Evolutionary conservation across 2,888 invertebrate genomes (phyloP), one percentile per base, ranked within the genome.

Genomic region (Mesoligia furuncula): DNA sequence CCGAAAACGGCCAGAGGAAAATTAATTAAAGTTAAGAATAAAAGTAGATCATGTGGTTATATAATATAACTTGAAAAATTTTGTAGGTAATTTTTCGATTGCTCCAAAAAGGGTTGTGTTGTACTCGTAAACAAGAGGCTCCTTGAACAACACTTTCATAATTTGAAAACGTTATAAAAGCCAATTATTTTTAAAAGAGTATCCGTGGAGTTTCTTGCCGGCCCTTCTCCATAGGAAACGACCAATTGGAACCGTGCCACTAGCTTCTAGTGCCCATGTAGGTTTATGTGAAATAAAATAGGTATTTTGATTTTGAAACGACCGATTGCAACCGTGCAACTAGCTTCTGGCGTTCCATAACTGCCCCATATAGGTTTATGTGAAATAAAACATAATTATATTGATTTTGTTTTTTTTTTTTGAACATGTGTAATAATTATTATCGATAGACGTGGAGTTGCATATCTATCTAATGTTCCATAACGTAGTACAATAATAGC

Each of bases 391-490:
- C 20, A n/a, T n/a, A n/a, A 31, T 5, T 36, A 51, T 51, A 2
- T 9, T 54, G 51, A 54, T 24, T 24, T 9, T 1, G 51, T 24
- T 8, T 51, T 9, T 24, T 8, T 51, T 9, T 45, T 45, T 20
- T 51, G 20, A 8, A 27, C n/a, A 79, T 31, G 20, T 11, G 5
- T 31, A 31, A 48, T 9, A 54, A 68, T 57, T 24, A 51, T 24
- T 61, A 59, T 45, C 54, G 13, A 39, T 54, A 66, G 36, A 48
- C 9, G 69, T 24, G 20, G 17, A 73, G 65, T 57, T 84, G 81
- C 84, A 85, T 75, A 73, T 81, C 78, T 75, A 71, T 85, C 78
- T 75, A 85, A 81, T 75, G 54, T 69, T 75, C 24, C 73, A n/a
- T 45, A 31, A 79, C 17, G 48, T 81, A 69, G 68, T 73, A 78